These are phyloP conservation scores for Molanna angustata DNA, from an alignment of 2,888 invertebrate genomes.

Conservation along the genomic window DNA sequence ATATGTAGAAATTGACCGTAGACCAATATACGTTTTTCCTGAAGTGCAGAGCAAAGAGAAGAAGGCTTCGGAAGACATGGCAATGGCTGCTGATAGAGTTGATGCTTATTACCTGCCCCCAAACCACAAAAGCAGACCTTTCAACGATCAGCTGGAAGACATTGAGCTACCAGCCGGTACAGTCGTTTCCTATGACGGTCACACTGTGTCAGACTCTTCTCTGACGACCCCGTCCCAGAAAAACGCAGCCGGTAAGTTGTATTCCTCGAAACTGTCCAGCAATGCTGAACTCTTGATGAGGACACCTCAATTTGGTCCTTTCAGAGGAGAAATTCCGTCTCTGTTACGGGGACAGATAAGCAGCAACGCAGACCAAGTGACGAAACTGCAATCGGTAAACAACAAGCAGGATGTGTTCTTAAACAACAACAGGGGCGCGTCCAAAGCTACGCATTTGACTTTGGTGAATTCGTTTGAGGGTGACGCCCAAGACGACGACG, in stretches of 20 bases:
- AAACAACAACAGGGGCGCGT: constrained; percentile 35
- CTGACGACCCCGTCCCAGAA: constrained; percentile 56
- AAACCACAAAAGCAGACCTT: constrained; percentile 54
- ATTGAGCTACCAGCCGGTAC: constrained; percentile 52
- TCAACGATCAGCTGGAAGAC: constrained; percentile 42
- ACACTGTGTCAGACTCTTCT: constrained; percentile 64
- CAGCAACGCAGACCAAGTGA: constrained; percentile 39
- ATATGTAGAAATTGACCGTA: constrained; percentile 47
- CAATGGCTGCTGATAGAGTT: constrained; percentile 68
- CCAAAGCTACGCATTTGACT: constrained; percentile 45
- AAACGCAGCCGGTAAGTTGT: constrained; percentile 41
- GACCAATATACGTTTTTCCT: constrained; percentile 50
- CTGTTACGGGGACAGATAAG: constrained; percentile 32
- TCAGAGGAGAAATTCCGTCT: constrained; percentile 68
- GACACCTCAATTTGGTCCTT: constrained; percentile 72
- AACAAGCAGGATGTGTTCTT: constrained; percentile 35
- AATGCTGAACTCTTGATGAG: constrained; percentile 59
- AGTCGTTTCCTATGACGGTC: constrained; percentile 74
- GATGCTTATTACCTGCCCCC: constrained; percentile 76
- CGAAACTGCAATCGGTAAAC: constrained; percentile 37
- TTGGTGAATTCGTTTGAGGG: constrained; percentile 42
- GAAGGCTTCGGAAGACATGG: constrained; percentile 43
- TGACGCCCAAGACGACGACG: constrained; percentile 32
- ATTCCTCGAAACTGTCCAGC: constrained; percentile 48
- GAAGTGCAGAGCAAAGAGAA: constrained; percentile 39